Percentiles rank a stretch among this genome's conserved stretches.
Conservation (phyloP, 2,113 vertebrate genomes). For the Chionomys nivalis region DNA sequence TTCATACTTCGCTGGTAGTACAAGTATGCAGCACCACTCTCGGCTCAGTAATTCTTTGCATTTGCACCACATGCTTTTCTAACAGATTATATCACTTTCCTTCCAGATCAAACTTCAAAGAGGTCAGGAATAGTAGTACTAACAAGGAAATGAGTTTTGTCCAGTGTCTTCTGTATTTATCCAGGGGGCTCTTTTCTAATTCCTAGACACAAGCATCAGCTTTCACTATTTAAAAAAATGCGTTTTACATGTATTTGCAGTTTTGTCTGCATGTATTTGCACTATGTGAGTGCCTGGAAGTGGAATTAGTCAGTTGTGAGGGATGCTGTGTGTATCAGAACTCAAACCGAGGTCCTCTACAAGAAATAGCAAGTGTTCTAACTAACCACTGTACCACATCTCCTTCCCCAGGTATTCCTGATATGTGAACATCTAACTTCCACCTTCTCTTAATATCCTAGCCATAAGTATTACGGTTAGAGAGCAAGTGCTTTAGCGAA, state of each 20-base stretch:
- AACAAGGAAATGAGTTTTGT: not conserved
- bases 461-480: not conserved
- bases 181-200: not conserved
- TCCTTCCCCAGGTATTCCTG: not conserved
- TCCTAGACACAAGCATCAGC: not conserved
- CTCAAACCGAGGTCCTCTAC: not conserved
- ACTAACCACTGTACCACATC: not conserved
- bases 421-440: not conserved
- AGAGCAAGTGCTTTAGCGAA: not conserved
- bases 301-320: not conserved
- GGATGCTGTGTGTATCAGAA: too few relatives aligned
- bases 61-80: slow-evolving; percentile 16
- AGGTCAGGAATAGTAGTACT: not conserved
- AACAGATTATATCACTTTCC: not conserved
- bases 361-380: not conserved
- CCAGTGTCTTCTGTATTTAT: not conserved
- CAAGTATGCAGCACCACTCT: too few relatives aligned
- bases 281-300: not conserved
- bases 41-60: not conserved
- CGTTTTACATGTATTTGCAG: not conserved
- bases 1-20: not conserved
- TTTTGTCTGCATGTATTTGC: not conserved
- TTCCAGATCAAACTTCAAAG: not conserved
- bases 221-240: not conserved
- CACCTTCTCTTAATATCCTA: slow-evolving; percentile 5